Conservation (phyloP, 1,140 invertebrate genomes). For the Drosophila mojavensis region DNA sequence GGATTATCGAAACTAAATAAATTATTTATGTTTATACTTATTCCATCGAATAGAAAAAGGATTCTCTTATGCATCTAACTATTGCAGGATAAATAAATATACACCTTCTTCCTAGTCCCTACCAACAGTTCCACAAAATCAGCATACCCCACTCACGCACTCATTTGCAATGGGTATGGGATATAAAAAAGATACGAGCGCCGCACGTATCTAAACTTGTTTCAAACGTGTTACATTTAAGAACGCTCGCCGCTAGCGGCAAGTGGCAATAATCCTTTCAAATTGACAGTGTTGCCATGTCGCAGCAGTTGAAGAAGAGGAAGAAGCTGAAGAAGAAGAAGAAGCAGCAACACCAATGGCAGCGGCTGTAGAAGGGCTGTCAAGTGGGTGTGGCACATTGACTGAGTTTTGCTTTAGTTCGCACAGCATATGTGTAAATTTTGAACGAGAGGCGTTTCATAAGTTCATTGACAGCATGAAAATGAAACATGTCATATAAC, state of each 20-base stretch:
- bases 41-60: no score
- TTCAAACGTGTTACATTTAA: constrained; percentile 82
- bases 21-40: no score
- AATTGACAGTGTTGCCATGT: constrained; percentile 77
- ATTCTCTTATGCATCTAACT: no score
- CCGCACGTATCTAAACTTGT: constrained; percentile 79
- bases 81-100: background rate
- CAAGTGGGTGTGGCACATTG: constrained; percentile 71
- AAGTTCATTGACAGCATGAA: background rate
- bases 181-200: constrained; percentile 33
- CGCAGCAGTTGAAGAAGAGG: constrained; percentile 22
- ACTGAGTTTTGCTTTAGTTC: constrained; percentile 54
- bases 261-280: constrained; percentile 82
- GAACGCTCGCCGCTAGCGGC: constrained; percentile 78
- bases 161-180: constrained; percentile 1
- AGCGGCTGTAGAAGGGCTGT: constrained; percentile 17
- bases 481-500: background rate
- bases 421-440: constrained; percentile 42
- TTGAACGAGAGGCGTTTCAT: constrained; percentile 17
- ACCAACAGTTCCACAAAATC: constrained; percentile 23
- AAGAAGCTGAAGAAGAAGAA: background rate
- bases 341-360: constrained; percentile 13
- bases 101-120: background rate
- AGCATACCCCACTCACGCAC: constrained; percentile 2
- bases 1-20: background rate